Evolutionary conservation across 2,888 invertebrate genomes (phyloP).

Genomic region (Ochropacha duplaris): DNA sequence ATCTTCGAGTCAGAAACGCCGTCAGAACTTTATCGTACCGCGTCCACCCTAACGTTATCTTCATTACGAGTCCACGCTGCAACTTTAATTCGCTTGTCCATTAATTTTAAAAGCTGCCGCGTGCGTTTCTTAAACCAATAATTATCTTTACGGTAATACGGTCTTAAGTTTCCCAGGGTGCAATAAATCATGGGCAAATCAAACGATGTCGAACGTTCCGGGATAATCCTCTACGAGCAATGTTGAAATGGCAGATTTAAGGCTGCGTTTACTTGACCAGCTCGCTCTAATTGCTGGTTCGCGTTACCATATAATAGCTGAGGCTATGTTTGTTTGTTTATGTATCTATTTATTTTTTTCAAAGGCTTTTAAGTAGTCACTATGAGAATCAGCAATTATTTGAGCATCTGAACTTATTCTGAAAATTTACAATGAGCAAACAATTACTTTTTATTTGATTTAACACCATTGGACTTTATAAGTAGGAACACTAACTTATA

Average conservation of each 20-base stretch:
- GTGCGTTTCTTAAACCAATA: conserved; percentile 67
- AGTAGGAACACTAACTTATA: too few relatives aligned
- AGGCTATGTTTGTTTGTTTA: conserved; percentile 15
- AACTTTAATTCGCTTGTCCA: conserved; percentile 76
- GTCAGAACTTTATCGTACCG: conserved; percentile 70
- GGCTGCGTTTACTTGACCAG: conserved; percentile 14
- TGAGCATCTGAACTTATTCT: too few relatives aligned
- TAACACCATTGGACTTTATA: too few relatives aligned
- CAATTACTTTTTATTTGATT: too few relatives aligned
- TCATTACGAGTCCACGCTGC: conserved; percentile 70
- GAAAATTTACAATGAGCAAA: too few relatives aligned
- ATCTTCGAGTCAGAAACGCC: conserved; percentile 67
- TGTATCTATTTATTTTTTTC: conserved; percentile 3
- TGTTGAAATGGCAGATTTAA: conserved; percentile 56
- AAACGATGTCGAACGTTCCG: conserved; percentile 51
- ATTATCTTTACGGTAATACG: conserved; percentile 66
- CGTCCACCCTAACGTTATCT: conserved; percentile 73
- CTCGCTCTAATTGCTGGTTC: conserved; percentile 48
- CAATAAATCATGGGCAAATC: conserved; percentile 71
- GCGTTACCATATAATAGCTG: conserved; percentile 26
- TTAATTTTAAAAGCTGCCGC: conserved; percentile 76
- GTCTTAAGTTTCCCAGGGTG: conserved; percentile 50
- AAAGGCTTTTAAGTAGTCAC: too few relatives aligned
- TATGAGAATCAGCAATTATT: too few relatives aligned
- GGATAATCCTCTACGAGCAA: conserved; percentile 42